These are phyloP conservation scores for Eospalax fontanierii DNA, from an alignment of 2,797 vertebrate species.

Conservation along the genomic window DNA sequence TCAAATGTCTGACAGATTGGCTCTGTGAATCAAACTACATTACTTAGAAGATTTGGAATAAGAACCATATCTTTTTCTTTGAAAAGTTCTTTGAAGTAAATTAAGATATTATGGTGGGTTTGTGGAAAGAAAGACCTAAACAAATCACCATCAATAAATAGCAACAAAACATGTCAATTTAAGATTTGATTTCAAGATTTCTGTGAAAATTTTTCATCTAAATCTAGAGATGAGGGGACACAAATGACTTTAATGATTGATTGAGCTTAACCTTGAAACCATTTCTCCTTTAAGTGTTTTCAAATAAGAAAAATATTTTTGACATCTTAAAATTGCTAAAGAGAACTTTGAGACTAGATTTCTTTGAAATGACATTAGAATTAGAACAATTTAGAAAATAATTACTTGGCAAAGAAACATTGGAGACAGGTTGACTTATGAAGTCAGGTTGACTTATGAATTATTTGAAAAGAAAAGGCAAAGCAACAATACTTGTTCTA, in stretches of 20 bases:
- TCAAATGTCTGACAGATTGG: neutral
- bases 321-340: slow-evolving; percentile 33
- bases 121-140: slow-evolving; percentile 42
- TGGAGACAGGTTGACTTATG: neutral
- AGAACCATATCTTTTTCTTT: neutral
- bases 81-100: slow-evolving; percentile 33
- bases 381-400: slow-evolving; percentile 48
- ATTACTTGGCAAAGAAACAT: slow-evolving; percentile 43
- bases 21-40: neutral
- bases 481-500: neutral
- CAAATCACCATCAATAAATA: neutral
- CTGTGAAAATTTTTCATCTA: slow-evolving; percentile 25
- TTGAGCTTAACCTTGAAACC: slow-evolving; percentile 37
- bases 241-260: neutral
- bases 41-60: slow-evolving; percentile 26
- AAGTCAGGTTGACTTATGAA: neutral
- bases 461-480: neutral
- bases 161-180: neutral
- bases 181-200: slow-evolving; percentile 30
- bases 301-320: slow-evolving; percentile 65
- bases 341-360: neutral
- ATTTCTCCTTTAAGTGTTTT: slow-evolving; percentile 57
- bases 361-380: slow-evolving; percentile 41
- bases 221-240: neutral
- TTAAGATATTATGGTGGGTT: neutral